These are phyloP conservation scores for Eupithecia dodoneata DNA, from an alignment of 2,888 invertebrate genomes.

Conservation along the genomic window DNA sequence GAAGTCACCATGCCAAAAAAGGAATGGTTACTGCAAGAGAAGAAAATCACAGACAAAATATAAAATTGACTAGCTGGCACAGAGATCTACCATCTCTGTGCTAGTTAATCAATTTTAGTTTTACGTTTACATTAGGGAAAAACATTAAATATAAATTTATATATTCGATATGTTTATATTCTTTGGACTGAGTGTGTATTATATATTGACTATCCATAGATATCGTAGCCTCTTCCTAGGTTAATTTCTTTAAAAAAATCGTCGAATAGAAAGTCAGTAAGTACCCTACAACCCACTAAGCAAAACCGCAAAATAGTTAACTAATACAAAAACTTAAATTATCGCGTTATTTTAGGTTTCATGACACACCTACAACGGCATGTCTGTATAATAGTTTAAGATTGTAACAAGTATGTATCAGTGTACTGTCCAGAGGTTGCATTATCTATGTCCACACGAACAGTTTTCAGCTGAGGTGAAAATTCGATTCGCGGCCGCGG, in stretches of 20 bases:
- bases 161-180: not conserved
- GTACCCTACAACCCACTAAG: not conserved
- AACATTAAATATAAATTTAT: not conserved
- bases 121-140: too few species aligned
- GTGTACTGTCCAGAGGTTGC: slow-evolving; percentile 27
- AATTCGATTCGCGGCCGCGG: slow-evolving; percentile 57
- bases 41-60: not conserved
- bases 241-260: not conserved
- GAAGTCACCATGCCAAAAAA: not conserved
- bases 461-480: slow-evolving; percentile 53
- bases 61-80: not conserved
- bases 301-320: not conserved
- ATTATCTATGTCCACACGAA: slow-evolving; percentile 38
- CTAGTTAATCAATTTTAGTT: too few species aligned
- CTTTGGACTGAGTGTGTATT: not conserved
- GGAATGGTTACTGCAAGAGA: not conserved
- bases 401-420: not conserved
- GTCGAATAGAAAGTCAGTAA: not conserved
- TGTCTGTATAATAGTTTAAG: not conserved
- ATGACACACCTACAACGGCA: not conserved
- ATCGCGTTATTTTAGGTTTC: not conserved
- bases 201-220: not conserved
- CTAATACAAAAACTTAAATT: too few species aligned
- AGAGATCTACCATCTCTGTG: not conserved
- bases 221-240: not conserved